These are phyloP conservation scores for Serranus cabrilla DNA, from an alignment of 2,797 vertebrate species.

Conservation along the genomic window DNA sequence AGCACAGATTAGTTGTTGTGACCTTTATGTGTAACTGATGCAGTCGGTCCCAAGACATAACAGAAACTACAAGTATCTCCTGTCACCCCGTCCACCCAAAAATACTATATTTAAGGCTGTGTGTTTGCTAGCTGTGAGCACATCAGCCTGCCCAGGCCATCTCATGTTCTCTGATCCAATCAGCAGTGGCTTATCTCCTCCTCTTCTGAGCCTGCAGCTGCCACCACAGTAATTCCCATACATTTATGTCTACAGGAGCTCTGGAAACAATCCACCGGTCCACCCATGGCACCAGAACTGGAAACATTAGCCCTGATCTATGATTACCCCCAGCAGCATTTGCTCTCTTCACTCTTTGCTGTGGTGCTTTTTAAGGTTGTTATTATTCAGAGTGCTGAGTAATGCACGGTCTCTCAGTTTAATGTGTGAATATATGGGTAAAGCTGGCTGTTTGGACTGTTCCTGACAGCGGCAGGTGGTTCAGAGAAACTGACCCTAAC, in stretches of 20 bases:
- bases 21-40: conserved; percentile 68
- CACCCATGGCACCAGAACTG: conserved; percentile 55
- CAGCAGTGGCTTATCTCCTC: conserved; percentile 83
- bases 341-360: conserved; percentile 50
- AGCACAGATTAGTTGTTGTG: conserved; percentile 20
- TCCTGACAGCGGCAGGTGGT: conserved; percentile 9
- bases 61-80: conserved; percentile 65
- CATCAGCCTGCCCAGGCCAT: conserved; percentile 55
- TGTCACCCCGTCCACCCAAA: conserved; percentile 51
- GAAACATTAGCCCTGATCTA: conserved; percentile 73
- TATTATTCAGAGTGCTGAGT: conserved; percentile 47
- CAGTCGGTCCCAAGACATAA: conserved; percentile 51
- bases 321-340: conserved; percentile 70
- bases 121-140: conserved; percentile 45
- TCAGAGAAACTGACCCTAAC: not conserved
- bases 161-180: conserved; percentile 84
- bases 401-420: conserved; percentile 9
- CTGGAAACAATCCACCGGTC: conserved; percentile 76
- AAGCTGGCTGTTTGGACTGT: not conserved
- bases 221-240: conserved; percentile 73
- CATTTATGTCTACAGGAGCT: conserved; percentile 68
- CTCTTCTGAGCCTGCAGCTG: conserved; percentile 83
- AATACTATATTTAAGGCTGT: conserved; percentile 66
- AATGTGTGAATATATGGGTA: conserved; percentile 32
- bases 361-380: conserved; percentile 48